Evolutionary conservation across 2,888 invertebrate species (phyloP).

Genomic region (Drosophila recens): DNA sequence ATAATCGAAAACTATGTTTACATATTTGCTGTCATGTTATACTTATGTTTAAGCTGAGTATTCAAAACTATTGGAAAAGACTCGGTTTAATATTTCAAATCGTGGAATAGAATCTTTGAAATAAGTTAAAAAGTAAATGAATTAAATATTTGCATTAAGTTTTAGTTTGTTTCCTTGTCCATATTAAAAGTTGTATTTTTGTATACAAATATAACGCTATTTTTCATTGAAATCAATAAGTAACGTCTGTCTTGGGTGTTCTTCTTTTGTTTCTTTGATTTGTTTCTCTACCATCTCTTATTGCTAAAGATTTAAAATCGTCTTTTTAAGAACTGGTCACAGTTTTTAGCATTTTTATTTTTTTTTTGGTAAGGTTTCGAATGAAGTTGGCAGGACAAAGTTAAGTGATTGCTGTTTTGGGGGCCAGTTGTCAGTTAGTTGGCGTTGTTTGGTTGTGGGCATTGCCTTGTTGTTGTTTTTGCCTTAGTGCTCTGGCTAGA

Average conservation of each 20-base stretch:
- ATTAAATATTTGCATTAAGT: neutral
- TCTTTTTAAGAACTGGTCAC: conserved; percentile 23
- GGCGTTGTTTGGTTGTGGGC: conserved; percentile 38
- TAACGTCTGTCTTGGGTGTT: conserved; percentile 28
- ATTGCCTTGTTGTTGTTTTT: conserved; percentile 7
- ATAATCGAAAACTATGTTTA: too few relatives aligned
- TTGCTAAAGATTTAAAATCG: conserved; percentile 32
- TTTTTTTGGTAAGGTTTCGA: conserved; percentile 11
- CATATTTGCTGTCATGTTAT: too few relatives aligned
- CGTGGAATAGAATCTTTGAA: too few relatives aligned
- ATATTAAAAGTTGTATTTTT: neutral
- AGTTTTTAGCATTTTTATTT: conserved; percentile 2
- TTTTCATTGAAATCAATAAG: conserved; percentile 49
- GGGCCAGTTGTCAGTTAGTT: conserved; percentile 56
- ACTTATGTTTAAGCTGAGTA: too few relatives aligned
- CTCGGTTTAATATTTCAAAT: too few relatives aligned
- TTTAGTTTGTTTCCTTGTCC: conserved; percentile 8
- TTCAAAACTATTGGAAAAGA: too few relatives aligned
- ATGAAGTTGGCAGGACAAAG: conserved; percentile 34
- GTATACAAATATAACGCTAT: conserved; percentile 40
- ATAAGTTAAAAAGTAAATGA: conserved; percentile 15
- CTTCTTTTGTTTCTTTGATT: conserved; percentile 17
- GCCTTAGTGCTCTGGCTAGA: conserved; percentile 3
- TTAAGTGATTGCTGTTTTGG: conserved; percentile 70
- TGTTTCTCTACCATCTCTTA: neutral